Evolutionary conservation across 2,888 invertebrate genomes (phyloP).

Genomic region (Leptinotarsa haldemani): DNA sequence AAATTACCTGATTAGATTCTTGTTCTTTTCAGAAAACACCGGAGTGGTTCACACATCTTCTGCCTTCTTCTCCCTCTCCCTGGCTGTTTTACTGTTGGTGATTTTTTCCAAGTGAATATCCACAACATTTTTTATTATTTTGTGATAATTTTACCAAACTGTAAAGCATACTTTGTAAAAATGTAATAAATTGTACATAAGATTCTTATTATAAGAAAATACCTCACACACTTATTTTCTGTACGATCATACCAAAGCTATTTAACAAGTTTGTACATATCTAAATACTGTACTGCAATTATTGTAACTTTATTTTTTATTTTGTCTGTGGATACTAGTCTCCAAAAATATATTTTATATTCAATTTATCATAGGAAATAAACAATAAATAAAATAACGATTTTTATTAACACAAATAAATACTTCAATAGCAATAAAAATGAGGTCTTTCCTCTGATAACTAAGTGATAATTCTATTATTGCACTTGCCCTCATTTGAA

Average conservation of each 20-base stretch:
- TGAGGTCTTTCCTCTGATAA: too few relatives aligned
- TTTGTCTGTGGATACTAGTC: constrained; percentile 48
- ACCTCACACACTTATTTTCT: constrained; percentile 9
- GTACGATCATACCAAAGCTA: constrained; percentile 39
- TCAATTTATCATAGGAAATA: constrained; percentile 18
- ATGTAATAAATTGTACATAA: constrained; percentile 47
- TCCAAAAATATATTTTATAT: constrained; percentile 30
- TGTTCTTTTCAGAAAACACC: constrained; percentile 33
- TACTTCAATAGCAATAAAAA: neutral
- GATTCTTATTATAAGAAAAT: constrained; percentile 23
- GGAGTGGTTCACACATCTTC: constrained; percentile 11
- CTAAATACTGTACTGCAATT: constrained; percentile 28
- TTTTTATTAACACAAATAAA: constrained; percentile 21
- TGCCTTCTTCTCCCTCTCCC: constrained; percentile 3
- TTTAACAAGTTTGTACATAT: constrained; percentile 40
- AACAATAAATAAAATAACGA: constrained; percentile 15
- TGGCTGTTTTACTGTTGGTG: constrained; percentile 20
- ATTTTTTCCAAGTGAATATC: constrained; percentile 16
- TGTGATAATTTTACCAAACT: constrained; percentile 48
- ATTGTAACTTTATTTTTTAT: constrained; percentile 38
- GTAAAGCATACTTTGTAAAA: constrained; percentile 38
- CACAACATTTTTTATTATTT: constrained; percentile 17
- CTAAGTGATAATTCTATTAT: constrained; percentile 11
- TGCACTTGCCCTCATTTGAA: constrained; percentile 28
- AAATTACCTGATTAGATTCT: neutral